A percentile compares a stretch with the other conserved stretches of the same genome.
These are phyloP conservation scores for Liopterus haemorrhoidalis DNA, from an alignment of 2,888 invertebrate species.

Conservation along the genomic window DNA sequence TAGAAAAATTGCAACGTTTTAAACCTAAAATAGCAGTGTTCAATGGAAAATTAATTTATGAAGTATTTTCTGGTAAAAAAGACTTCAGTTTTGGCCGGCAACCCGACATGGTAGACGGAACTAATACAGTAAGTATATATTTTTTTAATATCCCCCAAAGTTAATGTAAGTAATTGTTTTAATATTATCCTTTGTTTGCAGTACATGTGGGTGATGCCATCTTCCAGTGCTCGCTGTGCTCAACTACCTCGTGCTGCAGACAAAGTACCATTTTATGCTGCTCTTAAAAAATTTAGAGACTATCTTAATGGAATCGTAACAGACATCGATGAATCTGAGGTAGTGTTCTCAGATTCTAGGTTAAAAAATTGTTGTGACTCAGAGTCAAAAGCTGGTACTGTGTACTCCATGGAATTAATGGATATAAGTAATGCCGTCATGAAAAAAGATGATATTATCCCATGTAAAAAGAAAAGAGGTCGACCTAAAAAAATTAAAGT, in stretches of 20 bases:
- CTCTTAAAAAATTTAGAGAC: slow-evolving; percentile 91
- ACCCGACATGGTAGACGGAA: slow-evolving; percentile 87
- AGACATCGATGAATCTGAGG: slow-evolving; percentile 80
- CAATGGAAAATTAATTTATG: slow-evolving; percentile 98
- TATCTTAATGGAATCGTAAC: slow-evolving; percentile 82
- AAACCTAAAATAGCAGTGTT: slow-evolving; percentile 95
- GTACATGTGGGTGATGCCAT: slow-evolving; percentile 99
- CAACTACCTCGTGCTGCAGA: slow-evolving; percentile 96
- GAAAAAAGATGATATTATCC: slow-evolving; percentile 58
- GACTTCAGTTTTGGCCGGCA: slow-evolving; percentile 96
- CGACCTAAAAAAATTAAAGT: slow-evolving; percentile 79
- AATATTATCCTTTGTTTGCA: slow-evolving; percentile 45
- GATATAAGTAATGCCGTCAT: slow-evolving; percentile 49
- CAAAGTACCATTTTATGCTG: slow-evolving; percentile 96
- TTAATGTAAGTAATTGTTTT: slow-evolving; percentile 6
- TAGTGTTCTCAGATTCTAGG: slow-evolving; percentile 72
- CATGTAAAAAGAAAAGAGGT: slow-evolving; percentile 82
- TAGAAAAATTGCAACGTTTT: slow-evolving; percentile 85
- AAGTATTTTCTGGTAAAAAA: slow-evolving; percentile 94
- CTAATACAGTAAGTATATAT: slow-evolving; percentile 75
- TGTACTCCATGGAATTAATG: slow-evolving; percentile 41
- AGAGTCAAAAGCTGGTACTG: slow-evolving; percentile 47
- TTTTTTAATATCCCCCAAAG: slow-evolving; percentile 3
- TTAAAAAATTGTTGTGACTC: slow-evolving; percentile 59
- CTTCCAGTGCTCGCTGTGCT: slow-evolving; percentile 93